A percentile compares a stretch with the other conserved stretches of the same genome.
phyloP scores from a whole-genome alignment of 2,888 invertebrate genomes.

The Leptura quadrifasciata region DNA sequence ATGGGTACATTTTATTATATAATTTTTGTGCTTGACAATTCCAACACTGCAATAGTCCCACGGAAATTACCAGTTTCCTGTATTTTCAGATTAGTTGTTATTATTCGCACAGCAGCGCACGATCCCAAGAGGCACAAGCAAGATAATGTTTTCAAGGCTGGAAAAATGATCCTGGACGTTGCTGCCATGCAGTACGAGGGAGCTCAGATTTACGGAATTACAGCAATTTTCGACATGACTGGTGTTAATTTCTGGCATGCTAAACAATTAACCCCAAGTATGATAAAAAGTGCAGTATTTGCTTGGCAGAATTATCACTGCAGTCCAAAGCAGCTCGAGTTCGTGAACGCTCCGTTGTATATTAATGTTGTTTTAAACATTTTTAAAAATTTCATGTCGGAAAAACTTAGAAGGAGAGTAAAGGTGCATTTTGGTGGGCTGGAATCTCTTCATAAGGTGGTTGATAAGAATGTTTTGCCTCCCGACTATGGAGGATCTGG shows the following conservation, averaged over 20 bases:
- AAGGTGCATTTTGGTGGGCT: slow-evolving; percentile 75
- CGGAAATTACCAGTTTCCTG: neutral
- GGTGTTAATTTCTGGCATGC: slow-evolving; percentile 74
- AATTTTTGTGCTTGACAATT: too few species aligned
- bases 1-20: too few species aligned
- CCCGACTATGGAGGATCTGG: slow-evolving; percentile 77
- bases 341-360: slow-evolving; percentile 79
- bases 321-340: slow-evolving; percentile 80
- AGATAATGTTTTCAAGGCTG: slow-evolving; percentile 79
- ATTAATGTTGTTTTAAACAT: slow-evolving; percentile 82
- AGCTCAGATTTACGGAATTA: slow-evolving; percentile 76
- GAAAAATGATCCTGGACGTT: slow-evolving; percentile 80
- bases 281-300: slow-evolving; percentile 78
- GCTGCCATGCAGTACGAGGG: slow-evolving; percentile 73
- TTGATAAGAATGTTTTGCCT: slow-evolving; percentile 76
- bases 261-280: slow-evolving; percentile 76
- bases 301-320: slow-evolving; percentile 84
- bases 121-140: slow-evolving; percentile 77
- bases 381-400: slow-evolving; percentile 79
- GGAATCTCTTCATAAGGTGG: slow-evolving; percentile 72
- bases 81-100: slow-evolving; percentile 74
- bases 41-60: too few species aligned
- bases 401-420: slow-evolving; percentile 77
- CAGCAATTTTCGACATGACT: slow-evolving; percentile 79
- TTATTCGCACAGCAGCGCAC: slow-evolving; percentile 78